Base-by-base conservation (phyloP, 2,888 invertebrate genomes). In the Hirtodrosophila histrioides region DNA sequence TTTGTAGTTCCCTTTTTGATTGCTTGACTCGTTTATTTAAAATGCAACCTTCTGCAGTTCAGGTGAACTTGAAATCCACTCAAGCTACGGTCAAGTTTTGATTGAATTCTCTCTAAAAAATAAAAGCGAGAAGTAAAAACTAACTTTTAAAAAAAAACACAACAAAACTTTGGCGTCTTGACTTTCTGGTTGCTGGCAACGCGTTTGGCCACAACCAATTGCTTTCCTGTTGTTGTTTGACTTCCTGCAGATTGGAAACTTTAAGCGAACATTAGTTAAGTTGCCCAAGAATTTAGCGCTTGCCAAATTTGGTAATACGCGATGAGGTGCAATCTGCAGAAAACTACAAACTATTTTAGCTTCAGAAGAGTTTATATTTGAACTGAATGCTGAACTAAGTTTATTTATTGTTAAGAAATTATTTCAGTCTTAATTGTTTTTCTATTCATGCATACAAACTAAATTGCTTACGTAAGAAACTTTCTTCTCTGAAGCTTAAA, bases 51-150 rank as follows among this genome's bases (percentile, higher is more conserved):
- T 37, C 56, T 50, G 61, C 76, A 65, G 74, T 75, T 43, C 60
- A 74, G 88, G 75, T 87, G 78, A 87, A 77, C 74, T 61, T 58
- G 58, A 39, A 57, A 48, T 17, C 46, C 80, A 37, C 73, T 67
- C 36, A 49, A 50, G 62, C 60, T 49, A 33, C 23, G 37, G 33
- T 39, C 62, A 74, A 81, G 50, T 81, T 82, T 85, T 82, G 86
- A 82, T 82, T 82, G 83, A 86, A 88, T 82, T 88, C 79, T 53
- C 63, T 55, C 72, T 31, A 44, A 49, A 40, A 17, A 51, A 44
- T 17, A 51, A 46, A 17, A 53, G 45, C 24, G 12, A 10, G 48
- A 68, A 60, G 37, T 11, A 46, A 46, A 46, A 27, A 27, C 27
- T 27, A 6, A 27, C 4, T 43, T 49, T 11, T 55, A 36, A 44